These are phyloP conservation scores for Euglossa dilemma DNA, from an alignment of 1,140 invertebrate genomes.

Conservation along the genomic window DNA sequence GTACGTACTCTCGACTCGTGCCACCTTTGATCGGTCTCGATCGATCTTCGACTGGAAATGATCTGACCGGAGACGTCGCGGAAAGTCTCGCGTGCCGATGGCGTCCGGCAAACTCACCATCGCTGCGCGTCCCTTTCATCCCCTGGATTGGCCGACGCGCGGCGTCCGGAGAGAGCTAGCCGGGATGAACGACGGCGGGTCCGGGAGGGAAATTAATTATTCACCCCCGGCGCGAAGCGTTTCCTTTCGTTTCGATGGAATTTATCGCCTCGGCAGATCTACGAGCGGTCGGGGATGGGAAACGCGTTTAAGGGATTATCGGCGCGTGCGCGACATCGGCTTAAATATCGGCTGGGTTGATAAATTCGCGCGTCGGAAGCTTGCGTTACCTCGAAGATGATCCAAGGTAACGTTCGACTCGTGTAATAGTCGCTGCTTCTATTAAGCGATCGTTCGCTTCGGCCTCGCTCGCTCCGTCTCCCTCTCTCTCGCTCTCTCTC, in stretches of 20 bases:
- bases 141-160: neutral
- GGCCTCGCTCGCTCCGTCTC: neutral
- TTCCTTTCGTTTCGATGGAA: slow-evolving; percentile 55
- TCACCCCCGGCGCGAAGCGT: slow-evolving; percentile 32
- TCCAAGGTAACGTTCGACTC: neutral
- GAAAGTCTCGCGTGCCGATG: too few species aligned
- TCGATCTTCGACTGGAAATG: too few species aligned
- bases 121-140: slow-evolving; percentile 3
- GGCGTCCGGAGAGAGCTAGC: slow-evolving; percentile 7
- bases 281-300: slow-evolving; percentile 37
- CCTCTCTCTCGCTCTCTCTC: neutral
- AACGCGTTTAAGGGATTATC: slow-evolving; percentile 1
- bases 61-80: too few species aligned
- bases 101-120: neutral
- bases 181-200: slow-evolving; percentile 38
- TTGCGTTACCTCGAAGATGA: neutral
- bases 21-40: too few species aligned
- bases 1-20: neutral
- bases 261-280: slow-evolving; percentile 55
- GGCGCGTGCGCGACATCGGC: neutral
- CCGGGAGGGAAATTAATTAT: slow-evolving; percentile 54
- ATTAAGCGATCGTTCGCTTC: slow-evolving; percentile 14
- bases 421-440: neutral
- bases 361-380: slow-evolving; percentile 18
- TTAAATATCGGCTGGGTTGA: neutral